phyloP scores from a whole-genome alignment of 2,113 vertebrate genomes.

The Actenoides lindsayi region DNA sequence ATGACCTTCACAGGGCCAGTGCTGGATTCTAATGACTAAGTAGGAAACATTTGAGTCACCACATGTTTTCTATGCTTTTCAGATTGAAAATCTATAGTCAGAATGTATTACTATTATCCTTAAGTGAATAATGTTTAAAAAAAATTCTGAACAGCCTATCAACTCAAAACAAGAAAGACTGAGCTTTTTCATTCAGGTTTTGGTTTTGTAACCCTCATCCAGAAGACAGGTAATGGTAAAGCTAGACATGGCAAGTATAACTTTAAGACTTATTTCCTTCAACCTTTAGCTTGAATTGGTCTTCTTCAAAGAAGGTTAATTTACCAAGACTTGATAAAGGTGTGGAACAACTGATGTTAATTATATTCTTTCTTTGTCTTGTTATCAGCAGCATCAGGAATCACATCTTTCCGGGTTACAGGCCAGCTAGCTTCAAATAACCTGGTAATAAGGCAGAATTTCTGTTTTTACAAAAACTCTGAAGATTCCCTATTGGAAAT shows the following conservation, averaged over 20 bases:
- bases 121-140: background rate
- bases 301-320: background rate
- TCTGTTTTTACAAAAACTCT: background rate
- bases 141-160: background rate
- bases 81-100: background rate
- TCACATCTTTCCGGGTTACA: background rate
- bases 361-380: background rate
- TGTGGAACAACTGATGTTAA: background rate
- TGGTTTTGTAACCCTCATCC: background rate
- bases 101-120: background rate
- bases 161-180: background rate
- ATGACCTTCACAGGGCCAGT: background rate
- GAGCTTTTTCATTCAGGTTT: background rate
- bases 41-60: background rate
- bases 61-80: background rate
- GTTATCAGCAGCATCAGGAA: background rate
- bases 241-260: background rate
- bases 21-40: background rate
- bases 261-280: background rate
- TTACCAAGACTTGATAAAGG: background rate
- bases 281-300: background rate
- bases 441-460: background rate
- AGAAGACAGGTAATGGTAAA: background rate
- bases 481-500: background rate
- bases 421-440: background rate